Percentiles rank a stretch among this genome's conserved stretches.
Conservation (phyloP, 2,113 vertebrate species). For the Prunella fulvescens region DNA sequence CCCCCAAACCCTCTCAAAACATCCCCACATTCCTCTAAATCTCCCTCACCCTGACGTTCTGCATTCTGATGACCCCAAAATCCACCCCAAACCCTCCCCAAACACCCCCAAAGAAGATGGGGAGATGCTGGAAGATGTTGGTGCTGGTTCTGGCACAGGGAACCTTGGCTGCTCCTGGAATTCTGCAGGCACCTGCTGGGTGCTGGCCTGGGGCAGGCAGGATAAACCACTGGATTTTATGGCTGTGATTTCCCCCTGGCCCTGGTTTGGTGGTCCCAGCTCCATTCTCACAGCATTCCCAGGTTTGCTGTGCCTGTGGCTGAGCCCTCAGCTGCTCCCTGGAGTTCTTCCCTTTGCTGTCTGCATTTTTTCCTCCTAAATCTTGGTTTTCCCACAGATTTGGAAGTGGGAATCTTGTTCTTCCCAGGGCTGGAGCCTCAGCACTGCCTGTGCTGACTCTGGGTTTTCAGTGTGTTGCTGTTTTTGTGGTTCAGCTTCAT, state of each 20-base stretch:
- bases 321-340: background rate
- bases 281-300: rapidly evolving
- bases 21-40: no score
- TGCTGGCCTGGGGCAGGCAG: background rate
- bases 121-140: background rate
- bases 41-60: background rate
- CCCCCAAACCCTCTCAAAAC: no score
- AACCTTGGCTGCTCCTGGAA: background rate
- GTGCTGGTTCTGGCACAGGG: background rate
- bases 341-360: background rate
- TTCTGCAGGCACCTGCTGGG: background rate
- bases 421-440: background rate
- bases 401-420: background rate
- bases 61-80: background rate
- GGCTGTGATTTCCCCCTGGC: no score
- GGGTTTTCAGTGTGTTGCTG: rapidly evolving
- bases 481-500: background rate
- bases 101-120: background rate
- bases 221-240: background rate
- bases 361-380: background rate
- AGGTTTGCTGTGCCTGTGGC: background rate
- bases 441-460: background rate
- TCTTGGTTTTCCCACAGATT: background rate
- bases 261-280: background rate
- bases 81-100: no score